Percentiles rank a stretch among this genome's conserved stretches.
Conservation (phyloP, 1,140 invertebrate species). For the Apis cerana region DNA sequence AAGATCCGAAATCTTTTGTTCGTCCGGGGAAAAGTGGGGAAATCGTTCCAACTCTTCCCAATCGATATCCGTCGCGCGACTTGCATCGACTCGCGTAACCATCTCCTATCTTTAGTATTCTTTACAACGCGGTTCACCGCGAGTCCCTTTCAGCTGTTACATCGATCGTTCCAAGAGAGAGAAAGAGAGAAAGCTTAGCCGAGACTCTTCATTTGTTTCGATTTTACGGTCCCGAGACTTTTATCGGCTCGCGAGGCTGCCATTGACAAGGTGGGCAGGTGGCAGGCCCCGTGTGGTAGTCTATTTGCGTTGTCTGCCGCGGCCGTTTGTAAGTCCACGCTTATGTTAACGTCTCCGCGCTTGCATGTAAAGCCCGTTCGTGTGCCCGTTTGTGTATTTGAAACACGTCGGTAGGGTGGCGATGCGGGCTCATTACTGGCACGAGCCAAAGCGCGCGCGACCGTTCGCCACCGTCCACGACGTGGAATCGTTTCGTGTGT, state of each 20-base stretch:
- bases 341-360: slow-evolving; percentile 12
- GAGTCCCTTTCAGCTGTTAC: slow-evolving; percentile 5
- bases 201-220: not conserved
- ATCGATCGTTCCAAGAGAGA: not conserved
- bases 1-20: too few relatives aligned
- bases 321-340: slow-evolving; percentile 47
- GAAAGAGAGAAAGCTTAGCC: not conserved
- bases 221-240: slow-evolving; percentile 61
- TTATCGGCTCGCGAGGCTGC: slow-evolving; percentile 49
- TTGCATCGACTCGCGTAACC: too few relatives aligned
- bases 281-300: slow-evolving; percentile 74
- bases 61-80: too few relatives aligned
- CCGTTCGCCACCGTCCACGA: slow-evolving; percentile 33
- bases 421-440: slow-evolving; percentile 80
- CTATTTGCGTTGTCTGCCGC: slow-evolving; percentile 71
- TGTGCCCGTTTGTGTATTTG: slow-evolving; percentile 74
- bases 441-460: slow-evolving; percentile 76
- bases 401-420: slow-evolving; percentile 75
- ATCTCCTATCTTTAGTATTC: too few relatives aligned
- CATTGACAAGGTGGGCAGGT: slow-evolving; percentile 68
- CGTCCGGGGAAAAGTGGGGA: too few relatives aligned
- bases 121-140: slow-evolving; percentile 15
- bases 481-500: slow-evolving; percentile 51
- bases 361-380: slow-evolving; percentile 12
- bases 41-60: too few relatives aligned